Evolutionary conservation across 2,888 invertebrate species (phyloP).

Genomic region (Endotricha flammealis): DNA sequence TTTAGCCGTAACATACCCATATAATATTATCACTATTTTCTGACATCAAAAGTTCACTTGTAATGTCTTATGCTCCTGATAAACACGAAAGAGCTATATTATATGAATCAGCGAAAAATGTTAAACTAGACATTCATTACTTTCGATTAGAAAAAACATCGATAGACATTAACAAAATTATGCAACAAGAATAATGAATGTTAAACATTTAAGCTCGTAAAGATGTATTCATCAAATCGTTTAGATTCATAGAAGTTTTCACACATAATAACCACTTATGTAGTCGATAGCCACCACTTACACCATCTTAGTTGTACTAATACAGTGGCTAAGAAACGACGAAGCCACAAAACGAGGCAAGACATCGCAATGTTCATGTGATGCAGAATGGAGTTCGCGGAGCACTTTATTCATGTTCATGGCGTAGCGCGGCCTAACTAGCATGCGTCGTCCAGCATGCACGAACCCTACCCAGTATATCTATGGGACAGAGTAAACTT

Average conservation of each 20-base stretch:
- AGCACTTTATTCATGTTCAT: not conserved
- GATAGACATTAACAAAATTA: not conserved
- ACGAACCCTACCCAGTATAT: too few species aligned
- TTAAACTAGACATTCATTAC: not conserved
- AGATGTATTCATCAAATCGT: not conserved
- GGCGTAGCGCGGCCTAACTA: not conserved
- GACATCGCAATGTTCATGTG: not conserved
- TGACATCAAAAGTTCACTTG: too few species aligned
- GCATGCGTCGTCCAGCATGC: too few species aligned
- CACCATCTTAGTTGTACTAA: slow-evolving; percentile 32
- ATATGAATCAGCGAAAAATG: too few species aligned
- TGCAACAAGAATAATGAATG: not conserved
- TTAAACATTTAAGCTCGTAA: slow-evolving; percentile 1
- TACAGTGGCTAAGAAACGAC: slow-evolving; percentile 28
- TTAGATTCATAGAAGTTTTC: not conserved
- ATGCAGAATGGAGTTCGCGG: slow-evolving; percentile 1
- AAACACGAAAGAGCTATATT: too few species aligned
- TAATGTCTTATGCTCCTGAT: too few species aligned
- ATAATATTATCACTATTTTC: too few species aligned
- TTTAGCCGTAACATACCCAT: too few species aligned
- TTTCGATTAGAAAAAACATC: not conserved
- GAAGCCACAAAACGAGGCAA: too few species aligned
- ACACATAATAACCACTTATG: slow-evolving; percentile 23
- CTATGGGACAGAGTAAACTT: too few species aligned
- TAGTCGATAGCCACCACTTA: slow-evolving; percentile 22